phyloP scores from a whole-genome alignment of 2,113 vertebrate genomes.

The Tachysurus vachellii region DNA sequence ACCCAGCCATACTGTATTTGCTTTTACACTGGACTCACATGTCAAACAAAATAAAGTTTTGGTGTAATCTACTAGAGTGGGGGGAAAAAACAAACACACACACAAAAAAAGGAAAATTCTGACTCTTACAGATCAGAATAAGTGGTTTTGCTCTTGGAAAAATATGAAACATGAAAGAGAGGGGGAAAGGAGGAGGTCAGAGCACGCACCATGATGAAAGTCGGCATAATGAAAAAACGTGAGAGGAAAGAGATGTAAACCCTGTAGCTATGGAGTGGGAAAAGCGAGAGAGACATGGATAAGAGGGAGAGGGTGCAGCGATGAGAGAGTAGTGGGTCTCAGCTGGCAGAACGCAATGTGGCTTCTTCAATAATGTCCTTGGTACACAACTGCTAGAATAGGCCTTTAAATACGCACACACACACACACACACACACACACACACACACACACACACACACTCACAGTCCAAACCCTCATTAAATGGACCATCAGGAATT shows the following conservation, averaged over 20 bases:
- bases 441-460: slow-evolving; percentile 25
- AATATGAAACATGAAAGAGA: neutral
- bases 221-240: neutral
- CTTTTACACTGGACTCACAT: neutral
- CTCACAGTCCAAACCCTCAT: neutral
- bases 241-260: slow-evolving; percentile 19
- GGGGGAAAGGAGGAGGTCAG: neutral
- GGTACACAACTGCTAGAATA: slow-evolving; percentile 26
- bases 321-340: slow-evolving; percentile 40
- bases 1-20: neutral
- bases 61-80: neutral
- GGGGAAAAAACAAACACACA: too few relatives aligned
- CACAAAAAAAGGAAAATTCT: neutral
- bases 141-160: neutral
- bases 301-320: slow-evolving; percentile 29
- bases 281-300: slow-evolving; percentile 7
- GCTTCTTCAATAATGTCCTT: slow-evolving; percentile 46
- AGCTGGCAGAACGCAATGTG: slow-evolving; percentile 53
- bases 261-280: neutral
- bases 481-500: neutral
- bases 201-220: neutral
- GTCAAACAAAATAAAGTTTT: neutral
- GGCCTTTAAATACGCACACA: neutral
- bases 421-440: slow-evolving; percentile 35
- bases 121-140: neutral